Base-by-base conservation (phyloP, 2,113 vertebrate genomes). In the Marmota flaviventris region DNA sequence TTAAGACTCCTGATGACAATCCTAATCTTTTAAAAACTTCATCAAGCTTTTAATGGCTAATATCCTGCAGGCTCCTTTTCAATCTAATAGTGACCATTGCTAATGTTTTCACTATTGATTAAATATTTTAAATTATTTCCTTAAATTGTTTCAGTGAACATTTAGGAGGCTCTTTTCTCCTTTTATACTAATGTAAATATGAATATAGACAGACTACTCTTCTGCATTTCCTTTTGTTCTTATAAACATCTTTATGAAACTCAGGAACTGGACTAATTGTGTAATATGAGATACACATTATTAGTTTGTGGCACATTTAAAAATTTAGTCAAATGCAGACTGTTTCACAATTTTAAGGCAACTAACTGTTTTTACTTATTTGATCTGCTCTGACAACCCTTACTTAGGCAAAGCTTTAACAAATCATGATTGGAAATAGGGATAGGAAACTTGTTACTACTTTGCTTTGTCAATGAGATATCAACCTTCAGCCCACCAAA, bases 151-250 rank as follows among this genome's bases (percentile, higher is more conserved):
- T 76, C 17, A 16, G 2, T 77, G 37, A 22, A 6, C 58, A 48
- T 39, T 42, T 72, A 61, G 32, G 39, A 29, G 53, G 27, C 32
- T 75, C 67, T 75, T 53, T 48, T 37, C 69, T 94, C 77, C 61
- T 32, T 88, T 67, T 84, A 61, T 76, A 53, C 10, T 93, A 61
- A 39, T 22, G 79, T 45, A 53, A 69, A 51, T 27, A 85, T 45
- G 63, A 69, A 51, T 61, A 56, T 24, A 81, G 42, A 93, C 45
- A 25, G 58, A 63, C 42, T 56, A 88, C 22, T 86, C 18, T 79
- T 70, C 11, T 79, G n/a, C 25, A 63, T 75, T 91, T 90, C 61
- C 25, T 48, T 65, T 84, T 92, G 48, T 91, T 88, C 58, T 81
- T 95, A 58, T 65, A 72, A 82, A 25, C 13, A 4, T 78, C 22